Base-by-base conservation (phyloP, 2,113 vertebrate species). In the Saccopteryx leptura region DNA sequence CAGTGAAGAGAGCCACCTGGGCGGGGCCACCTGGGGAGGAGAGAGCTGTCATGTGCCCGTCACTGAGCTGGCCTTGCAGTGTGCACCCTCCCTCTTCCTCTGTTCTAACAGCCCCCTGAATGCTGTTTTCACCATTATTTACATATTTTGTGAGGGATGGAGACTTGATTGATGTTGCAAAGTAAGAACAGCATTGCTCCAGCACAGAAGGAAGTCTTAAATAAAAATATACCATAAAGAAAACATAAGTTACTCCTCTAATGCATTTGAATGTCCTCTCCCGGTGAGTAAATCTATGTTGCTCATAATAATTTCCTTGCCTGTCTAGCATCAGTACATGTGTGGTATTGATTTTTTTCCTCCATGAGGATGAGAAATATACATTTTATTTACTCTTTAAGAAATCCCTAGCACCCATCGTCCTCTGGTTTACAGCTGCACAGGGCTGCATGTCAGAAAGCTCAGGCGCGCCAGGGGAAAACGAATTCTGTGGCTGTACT, bases 401-500 rank as follows among this genome's bases (percentile, higher is more conserved):
- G 39, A 31, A 33, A 83, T 58, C 33, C 80, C 26, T 69, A 19
- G 2, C 46, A 0, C 76, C 86, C n/a, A 1, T 0, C 1, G 66
- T 39, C 61, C 18, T 3, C 60, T 3, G 0, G 23, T 48, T 39
- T 14, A 3, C 60, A 54, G 1, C 14, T 0, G 13, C 31, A 0
- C 1, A 0, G 65, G 4, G 23, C n/a, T 13, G 3, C 0, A 71
- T 0, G 1, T 23, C 31, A 0, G 52, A 31, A 9, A 58, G 23
- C 15, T 4, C 13, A 1, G 0, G 9, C 0, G 46, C 2, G 9
- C 65, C 12, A 0, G 0, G 7, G 33, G 79, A 4, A 31, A 10
- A 39, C 75, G 13, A 7, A 81, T 24, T 39, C 39, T 3, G 39
- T 39, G 39, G 39, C 39, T 39, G 39, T 39, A 39, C 39, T 39